Evolutionary conservation across 2,113 vertebrate genomes (phyloP).

Genomic region (Labeo catla): DNA sequence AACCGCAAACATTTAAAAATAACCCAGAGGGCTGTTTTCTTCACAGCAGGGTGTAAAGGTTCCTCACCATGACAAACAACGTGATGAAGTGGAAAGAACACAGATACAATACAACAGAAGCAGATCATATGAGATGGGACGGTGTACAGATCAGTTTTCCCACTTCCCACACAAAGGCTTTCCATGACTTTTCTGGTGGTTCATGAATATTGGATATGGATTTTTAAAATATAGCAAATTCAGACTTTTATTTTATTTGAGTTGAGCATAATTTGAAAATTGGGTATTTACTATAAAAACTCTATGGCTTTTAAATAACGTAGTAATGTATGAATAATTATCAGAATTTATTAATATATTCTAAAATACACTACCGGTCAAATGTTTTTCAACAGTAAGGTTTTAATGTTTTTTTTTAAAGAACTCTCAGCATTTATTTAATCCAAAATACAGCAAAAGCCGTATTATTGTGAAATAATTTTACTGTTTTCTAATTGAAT

Average conservation of each 20-base stretch:
- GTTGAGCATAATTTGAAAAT: neutral
- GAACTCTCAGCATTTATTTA: too few species aligned
- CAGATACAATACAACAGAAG: neutral
- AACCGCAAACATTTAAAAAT: neutral
- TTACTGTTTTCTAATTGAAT: too few species aligned
- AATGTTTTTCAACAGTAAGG: too few species aligned
- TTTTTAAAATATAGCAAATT: neutral
- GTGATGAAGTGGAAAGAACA: slow-evolving; percentile 46
- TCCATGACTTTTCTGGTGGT: neutral
- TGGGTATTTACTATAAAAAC: neutral
- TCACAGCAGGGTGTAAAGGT: slow-evolving; percentile 55
- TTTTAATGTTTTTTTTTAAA: too few species aligned
- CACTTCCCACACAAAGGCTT: neutral
- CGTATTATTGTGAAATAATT: too few species aligned
- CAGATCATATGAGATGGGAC: neutral
- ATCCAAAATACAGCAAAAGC: too few species aligned
- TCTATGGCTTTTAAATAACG: neutral
- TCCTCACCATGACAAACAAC: slow-evolving; percentile 58
- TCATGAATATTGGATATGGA: neutral
- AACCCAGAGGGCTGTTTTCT: slow-evolving; percentile 25
- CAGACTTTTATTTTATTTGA: too few species aligned
- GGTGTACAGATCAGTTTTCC: neutral
- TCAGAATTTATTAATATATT: neutral
- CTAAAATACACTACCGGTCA: too few species aligned
- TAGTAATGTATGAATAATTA: neutral